Conservation (phyloP, 2,797 vertebrate genomes). For the Sebastes itinus region DNA sequence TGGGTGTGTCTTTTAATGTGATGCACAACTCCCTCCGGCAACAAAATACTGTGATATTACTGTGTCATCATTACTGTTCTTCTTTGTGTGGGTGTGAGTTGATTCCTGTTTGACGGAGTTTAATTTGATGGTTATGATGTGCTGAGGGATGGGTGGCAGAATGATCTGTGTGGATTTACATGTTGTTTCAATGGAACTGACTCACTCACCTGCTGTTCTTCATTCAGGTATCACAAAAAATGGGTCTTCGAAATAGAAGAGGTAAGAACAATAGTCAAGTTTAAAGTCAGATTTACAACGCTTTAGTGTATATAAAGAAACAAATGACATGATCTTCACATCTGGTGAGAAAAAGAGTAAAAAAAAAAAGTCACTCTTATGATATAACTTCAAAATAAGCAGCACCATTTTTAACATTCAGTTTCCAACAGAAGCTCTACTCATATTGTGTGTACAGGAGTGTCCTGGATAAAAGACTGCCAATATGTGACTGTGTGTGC, state of each 20-base stretch:
- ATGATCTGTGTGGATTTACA: neutral
- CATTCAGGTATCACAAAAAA: constrained; percentile 34
- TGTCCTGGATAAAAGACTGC: too few relatives aligned
- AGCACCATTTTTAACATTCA: neutral
- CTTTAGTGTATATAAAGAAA: too few relatives aligned
- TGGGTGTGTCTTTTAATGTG: neutral
- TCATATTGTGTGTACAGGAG: neutral
- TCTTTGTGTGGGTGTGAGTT: neutral
- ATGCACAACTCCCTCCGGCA: neutral
- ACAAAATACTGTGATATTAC: neutral
- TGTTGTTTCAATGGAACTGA: neutral
- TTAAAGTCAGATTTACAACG: too few relatives aligned
- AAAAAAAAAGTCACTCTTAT: neutral
- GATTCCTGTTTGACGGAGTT: neutral
- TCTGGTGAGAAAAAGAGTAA: neutral
- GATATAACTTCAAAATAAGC: neutral
- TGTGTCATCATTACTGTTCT: neutral
- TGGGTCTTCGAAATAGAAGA: constrained; percentile 1
- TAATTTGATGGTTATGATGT: neutral
- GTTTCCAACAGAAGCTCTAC: neutral
- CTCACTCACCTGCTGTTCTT: neutral
- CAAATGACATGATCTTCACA: too few relatives aligned
- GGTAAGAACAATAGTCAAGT: constrained; percentile 24
- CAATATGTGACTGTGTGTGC: too few relatives aligned
- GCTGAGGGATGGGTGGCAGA: neutral